phyloP scores from a whole-genome alignment of 2,113 vertebrate genomes.

The Sardina pilchardus region DNA sequence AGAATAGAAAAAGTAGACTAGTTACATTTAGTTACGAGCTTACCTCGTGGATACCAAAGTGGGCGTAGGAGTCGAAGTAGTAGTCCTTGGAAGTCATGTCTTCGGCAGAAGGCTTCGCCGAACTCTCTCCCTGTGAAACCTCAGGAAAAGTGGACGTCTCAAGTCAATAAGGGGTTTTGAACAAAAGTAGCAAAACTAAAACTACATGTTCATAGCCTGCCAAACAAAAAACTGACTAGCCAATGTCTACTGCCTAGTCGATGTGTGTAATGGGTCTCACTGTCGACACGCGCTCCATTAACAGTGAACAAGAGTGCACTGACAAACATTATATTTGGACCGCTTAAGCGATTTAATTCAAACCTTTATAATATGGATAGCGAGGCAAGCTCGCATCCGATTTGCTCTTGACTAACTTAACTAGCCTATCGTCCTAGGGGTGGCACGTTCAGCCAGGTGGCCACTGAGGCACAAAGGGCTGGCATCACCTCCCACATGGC shows the following conservation, averaged over 20 bases:
- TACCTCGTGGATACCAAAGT: constrained; percentile 94
- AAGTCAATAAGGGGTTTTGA: neutral
- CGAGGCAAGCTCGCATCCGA: neutral
- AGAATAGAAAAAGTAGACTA: neutral
- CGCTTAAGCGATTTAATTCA: neutral
- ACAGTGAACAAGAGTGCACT: too few species aligned
- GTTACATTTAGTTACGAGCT: neutral
- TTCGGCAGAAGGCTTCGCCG: constrained; percentile 84
- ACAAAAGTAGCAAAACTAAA: neutral
- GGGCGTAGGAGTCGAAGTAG: constrained; percentile 93
- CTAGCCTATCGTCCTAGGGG: neutral
- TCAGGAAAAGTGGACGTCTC: constrained; percentile 55
- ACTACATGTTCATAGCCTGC: neutral
- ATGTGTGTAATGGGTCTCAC: neutral
- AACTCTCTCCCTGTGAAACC: constrained; percentile 85
- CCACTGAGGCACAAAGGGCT: constrained; percentile 1
- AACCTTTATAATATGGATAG: neutral
- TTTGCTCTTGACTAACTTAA: neutral
- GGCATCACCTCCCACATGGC: neutral
- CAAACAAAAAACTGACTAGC: neutral
- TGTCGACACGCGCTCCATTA: neutral
- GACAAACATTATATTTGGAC: too few species aligned
- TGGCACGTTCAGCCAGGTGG: neutral
- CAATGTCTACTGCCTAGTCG: neutral
- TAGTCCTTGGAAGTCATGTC: constrained; percentile 97